Evolutionary conservation across 2,797 vertebrate genomes (phyloP), one percentile per base, ranked within the genome.

Genomic region (Knipowitschia caucasica): DNA sequence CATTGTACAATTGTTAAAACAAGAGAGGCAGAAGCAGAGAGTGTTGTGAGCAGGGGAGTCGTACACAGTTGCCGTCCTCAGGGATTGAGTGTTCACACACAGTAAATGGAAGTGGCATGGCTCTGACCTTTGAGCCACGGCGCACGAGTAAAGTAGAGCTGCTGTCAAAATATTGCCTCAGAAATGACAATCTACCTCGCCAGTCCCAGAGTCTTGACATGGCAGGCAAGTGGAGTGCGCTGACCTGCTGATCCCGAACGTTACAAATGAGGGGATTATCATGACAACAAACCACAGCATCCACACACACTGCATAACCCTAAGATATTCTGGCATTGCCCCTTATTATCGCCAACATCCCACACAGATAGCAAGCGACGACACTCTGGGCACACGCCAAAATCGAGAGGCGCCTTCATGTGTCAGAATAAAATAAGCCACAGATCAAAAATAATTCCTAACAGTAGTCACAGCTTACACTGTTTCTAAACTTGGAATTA

Each of bases 91-190:
- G 85, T 84, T 85, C 84, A 79, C 82, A 84, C 80, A 80, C 82
- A 86, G 85, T 86, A 90, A 90, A 89, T 88, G 82, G 84, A 88
- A 89, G 87, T 86, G 82, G 83, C 86, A 86, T 73, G 67, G 77
- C 77, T 87, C 78, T 89, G 88, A 90, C 88, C 88, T 90, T 88
- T 89, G 85, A 86, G 85, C 84, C 24, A 59, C 75, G 64, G 80
- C 74, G 62, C 72, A 78, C 74, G 68, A 83, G 80, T 61, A 80
- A 78, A 88, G 81, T 81, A 82, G 84, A 86, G 80, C 77, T 79
- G 72, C 88, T 89, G 88, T 91, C 88, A 91, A 89, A 90, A 89
- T 88, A 86, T 86, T 87, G 85, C 86, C 88, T 86, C 83, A 90
- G 86, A 90, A 89, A 91, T 89, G 89, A 90, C 88, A 90, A 89